Conservation (phyloP, 2,113 vertebrate species). For the Oenanthe melanoleuca region DNA sequence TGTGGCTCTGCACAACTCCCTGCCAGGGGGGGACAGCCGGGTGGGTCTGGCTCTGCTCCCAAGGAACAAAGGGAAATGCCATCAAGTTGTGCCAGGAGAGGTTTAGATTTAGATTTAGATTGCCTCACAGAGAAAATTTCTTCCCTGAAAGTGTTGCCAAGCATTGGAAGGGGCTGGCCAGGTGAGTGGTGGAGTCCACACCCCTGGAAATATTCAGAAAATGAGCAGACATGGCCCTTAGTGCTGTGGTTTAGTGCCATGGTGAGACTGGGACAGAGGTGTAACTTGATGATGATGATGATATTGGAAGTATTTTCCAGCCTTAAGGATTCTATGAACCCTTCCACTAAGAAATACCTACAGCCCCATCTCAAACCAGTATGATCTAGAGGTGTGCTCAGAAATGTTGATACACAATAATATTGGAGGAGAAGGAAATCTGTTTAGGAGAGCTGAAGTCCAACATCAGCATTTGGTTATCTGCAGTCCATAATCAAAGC, state of each 20-base stretch:
- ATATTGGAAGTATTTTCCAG: background rate
- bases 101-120: background rate
- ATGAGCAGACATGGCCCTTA: background rate
- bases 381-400: rapidly evolving
- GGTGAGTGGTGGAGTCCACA: background rate
- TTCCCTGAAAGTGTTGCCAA: background rate
- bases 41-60: background rate
- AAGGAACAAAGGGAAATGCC: background rate
- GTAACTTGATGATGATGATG: background rate
- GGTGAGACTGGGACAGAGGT: background rate
- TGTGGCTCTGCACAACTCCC: background rate
- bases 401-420: background rate
- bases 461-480: rapidly evolving
- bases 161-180: background rate
- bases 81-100: background rate
- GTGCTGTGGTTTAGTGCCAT: background rate
- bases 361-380: background rate
- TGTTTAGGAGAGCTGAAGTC: background rate
- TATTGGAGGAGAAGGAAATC: background rate
- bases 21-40: background rate
- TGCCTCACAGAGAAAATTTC: rapidly evolving
- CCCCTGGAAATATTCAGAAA: background rate
- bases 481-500: background rate
- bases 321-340: background rate
- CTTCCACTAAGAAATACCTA: background rate